Evolutionary conservation across 2,797 vertebrate genomes (phyloP).

Genomic region (Enteromius afrohamiltoni): DNA sequence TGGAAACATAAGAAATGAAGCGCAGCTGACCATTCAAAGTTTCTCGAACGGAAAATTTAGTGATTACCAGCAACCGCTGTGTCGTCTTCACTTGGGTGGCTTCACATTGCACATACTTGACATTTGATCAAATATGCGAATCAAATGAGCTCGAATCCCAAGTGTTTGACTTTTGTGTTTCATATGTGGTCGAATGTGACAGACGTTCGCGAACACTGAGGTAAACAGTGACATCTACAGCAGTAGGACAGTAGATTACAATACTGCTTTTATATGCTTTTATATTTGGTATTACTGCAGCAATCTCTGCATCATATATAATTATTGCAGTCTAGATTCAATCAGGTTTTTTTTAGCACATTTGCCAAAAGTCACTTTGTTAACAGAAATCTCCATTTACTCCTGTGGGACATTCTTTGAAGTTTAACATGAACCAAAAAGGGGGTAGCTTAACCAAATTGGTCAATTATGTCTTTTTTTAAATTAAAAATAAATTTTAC

Average conservation of each 20-base stretch:
- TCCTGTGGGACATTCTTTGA: no score
- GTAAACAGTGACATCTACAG: slow-evolving; percentile 52
- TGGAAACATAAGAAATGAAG: background rate
- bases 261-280: no score
- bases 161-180: background rate
- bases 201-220: slow-evolving; percentile 3
- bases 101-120: background rate
- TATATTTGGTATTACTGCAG: no score
- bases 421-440: no score
- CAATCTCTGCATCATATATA: no score
- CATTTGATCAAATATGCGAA: background rate
- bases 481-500: background rate
- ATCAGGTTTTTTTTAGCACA: no score
- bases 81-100: background rate
- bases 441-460: no score
- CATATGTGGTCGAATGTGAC: background rate
- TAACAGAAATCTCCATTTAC: no score
- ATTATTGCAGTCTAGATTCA: no score
- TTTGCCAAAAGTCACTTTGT: no score
- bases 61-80: background rate
- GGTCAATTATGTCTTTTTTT: background rate
- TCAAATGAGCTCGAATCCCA: background rate
- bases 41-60: background rate
- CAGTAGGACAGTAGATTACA: background rate
- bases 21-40: background rate